Conservation (phyloP, 2,888 invertebrate species). For the Sinhomidia bicolor region DNA sequence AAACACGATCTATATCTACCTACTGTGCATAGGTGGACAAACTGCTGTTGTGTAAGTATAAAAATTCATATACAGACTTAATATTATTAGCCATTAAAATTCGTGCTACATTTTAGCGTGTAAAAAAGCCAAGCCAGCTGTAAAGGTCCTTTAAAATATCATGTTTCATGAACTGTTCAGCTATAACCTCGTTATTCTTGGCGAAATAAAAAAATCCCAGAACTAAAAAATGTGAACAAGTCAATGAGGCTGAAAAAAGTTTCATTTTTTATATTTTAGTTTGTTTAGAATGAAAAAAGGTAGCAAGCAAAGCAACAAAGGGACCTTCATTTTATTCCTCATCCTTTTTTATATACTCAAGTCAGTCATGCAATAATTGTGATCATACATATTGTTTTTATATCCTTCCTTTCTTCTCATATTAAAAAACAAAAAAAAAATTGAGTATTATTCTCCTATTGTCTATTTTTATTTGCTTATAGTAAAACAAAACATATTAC, state of each 20-base stretch:
- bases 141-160: conserved; percentile 22
- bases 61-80: too few species aligned
- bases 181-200: conserved; percentile 38
- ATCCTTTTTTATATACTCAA: neutral
- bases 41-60: too few species aligned
- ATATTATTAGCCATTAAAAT: too few species aligned
- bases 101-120: neutral
- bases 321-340: conserved; percentile 26
- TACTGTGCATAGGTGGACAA: too few species aligned
- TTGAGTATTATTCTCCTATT: neutral
- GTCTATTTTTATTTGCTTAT: neutral
- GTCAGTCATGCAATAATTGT: conserved; percentile 43
- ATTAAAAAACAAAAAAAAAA: conserved; percentile 22
- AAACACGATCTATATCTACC: too few species aligned
- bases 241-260: neutral
- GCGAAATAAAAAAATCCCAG: conserved; percentile 31
- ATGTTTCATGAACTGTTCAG: conserved; percentile 3
- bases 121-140: too few species aligned
- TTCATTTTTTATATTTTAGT: too few species aligned
- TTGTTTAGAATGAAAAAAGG: neutral
- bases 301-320: neutral
- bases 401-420: conserved; percentile 44
- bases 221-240: conserved; percentile 10
- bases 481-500: too few species aligned
- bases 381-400: conserved; percentile 1